A percentile compares a stretch with the other conserved stretches of the same genome.
Evolutionary conservation across 2,113 vertebrate genomes (phyloP).

Genomic region (Acanthochromis polyacanthus): DNA sequence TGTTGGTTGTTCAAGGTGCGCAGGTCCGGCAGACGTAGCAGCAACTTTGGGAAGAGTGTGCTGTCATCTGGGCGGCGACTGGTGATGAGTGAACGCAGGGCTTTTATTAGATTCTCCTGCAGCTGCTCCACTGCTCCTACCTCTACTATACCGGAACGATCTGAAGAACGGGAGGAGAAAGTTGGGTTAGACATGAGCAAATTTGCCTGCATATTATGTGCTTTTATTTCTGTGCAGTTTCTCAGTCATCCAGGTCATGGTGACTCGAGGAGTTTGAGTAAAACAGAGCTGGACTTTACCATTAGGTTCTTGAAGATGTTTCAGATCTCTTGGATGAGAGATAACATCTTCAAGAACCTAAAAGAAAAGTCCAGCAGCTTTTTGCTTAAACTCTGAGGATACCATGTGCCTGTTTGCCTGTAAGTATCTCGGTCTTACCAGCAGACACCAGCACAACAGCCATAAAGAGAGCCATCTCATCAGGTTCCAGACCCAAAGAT

Average conservation of each 20-base stretch:
- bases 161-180: conserved; percentile 54
- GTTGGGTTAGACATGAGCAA: background rate
- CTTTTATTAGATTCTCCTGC: conserved; percentile 86
- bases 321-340: too few relatives aligned
- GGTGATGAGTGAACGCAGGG: conserved; percentile 83
- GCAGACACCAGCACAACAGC: conserved; percentile 87
- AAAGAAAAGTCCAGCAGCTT: too few relatives aligned
- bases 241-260: too few relatives aligned
- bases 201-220: background rate
- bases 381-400: too few relatives aligned
- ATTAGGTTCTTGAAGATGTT: too few relatives aligned
- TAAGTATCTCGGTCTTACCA: conserved; percentile 70
- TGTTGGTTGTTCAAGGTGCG: conserved; percentile 87
- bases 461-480: conserved; percentile 90
- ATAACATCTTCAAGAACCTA: too few relatives aligned
- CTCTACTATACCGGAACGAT: conserved; percentile 84
- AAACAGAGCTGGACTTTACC: too few relatives aligned
- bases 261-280: too few relatives aligned
- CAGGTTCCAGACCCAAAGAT: conserved; percentile 82
- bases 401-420: background rate
- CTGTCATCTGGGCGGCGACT: conserved; percentile 82
- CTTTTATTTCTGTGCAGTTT: background rate
- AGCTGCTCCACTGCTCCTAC: conserved; percentile 83
- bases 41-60: conserved; percentile 85
- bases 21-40: conserved; percentile 86